Base-by-base conservation (phyloP, 2,797 vertebrate genomes). In the Danionella dracula region DNA sequence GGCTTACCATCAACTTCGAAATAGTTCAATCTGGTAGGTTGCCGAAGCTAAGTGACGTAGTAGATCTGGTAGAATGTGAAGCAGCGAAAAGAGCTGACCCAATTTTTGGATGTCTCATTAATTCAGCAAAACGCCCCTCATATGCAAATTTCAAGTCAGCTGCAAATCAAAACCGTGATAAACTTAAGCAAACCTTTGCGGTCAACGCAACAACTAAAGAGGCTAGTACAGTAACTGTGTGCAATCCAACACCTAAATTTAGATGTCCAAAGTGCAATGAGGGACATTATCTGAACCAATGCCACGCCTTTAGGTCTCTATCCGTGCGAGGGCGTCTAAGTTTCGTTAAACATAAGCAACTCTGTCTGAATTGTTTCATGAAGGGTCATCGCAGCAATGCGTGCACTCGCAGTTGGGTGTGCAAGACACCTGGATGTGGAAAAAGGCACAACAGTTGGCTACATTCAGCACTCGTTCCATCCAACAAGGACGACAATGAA, bases 361-460 rank as follows among this genome's bases (percentile, higher is more conserved):
- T 63, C 4, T 53, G 46, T 5, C 21, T 29, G 4, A 62, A 50
- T 20, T 50, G 59, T 19, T 62, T 50, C 4, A 63, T 64, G 49
- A 54, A 27, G 23, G 23, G 23, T 21, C 61, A 64, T 44, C 4
- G 4, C 17, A 54, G 48, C 15, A 8, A 20, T 4, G 12, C 38
- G 17, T 62, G 59, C 38, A 6, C 45, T 23, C 34, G n/a, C 13
- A 53, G 8, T 8, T 54, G 38, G 49, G 19, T 42, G 44, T 65
- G 50, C 9, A 45, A 55, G 15, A 27, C 23, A 27, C 23, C 23
- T 27, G 23, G 23, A 27, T 27, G 23, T 27, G 23, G 23, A 27
- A 27, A 27, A 64, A 65, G 16, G 8, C 61, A 54, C 23, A 64
- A 55, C 49, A 55, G 29, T 21, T 65, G 62, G 49, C 19, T 54